Evolutionary conservation across 2,797 vertebrate species (phyloP), one percentile per base, ranked within the genome.

Genomic region (Parauchenoglanis ngamensis): DNA sequence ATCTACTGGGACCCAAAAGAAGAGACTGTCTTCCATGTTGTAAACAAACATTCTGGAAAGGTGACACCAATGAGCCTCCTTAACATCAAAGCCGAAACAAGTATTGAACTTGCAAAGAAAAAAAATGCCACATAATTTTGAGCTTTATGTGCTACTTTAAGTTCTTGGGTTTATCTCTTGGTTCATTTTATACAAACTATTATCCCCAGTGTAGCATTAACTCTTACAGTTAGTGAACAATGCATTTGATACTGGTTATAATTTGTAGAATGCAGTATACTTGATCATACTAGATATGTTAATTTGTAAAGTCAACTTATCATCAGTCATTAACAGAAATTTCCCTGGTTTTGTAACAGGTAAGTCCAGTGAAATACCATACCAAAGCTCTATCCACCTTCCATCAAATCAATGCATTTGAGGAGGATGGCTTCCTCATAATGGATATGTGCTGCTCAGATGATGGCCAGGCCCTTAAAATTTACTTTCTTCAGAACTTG

Each of bases 401-500:
- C 93, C 98, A 99, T 91, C 98, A 99, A 91, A 98, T 99, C 94
- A 99, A 98, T 54, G 97, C 98, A 89, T 98, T 97, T 81, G 98
- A 99, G 93, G 96, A 98, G 80, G 88, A 93, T 1, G 97, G 94
- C 81, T 97, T 97, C 86, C 90, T 99, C 88, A 94, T 99, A 87
- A 86, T 99, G 19, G 98, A 99, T 89, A 88, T 98, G 87, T 99
- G 97, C 93, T 97, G 96, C 92, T 93, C 96, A 23, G 97, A 98
- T 7, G 91, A 96, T 7, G 97, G 97, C 70, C 70, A 91, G 59
- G 92, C 87, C 87, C 89, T 98, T 84, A 94, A 95, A 7, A 86
- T 94, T 80, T 98, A 95, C 91, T 92, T 94, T 0, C 94, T 99
- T 76, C 97, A 98, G 94, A 98, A 98, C 90, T 86, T 98, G 44